Percentiles rank a stretch among this genome's conserved stretches.
Conservation (phyloP, 2,888 invertebrate species). For the Incurvaria masculella region DNA sequence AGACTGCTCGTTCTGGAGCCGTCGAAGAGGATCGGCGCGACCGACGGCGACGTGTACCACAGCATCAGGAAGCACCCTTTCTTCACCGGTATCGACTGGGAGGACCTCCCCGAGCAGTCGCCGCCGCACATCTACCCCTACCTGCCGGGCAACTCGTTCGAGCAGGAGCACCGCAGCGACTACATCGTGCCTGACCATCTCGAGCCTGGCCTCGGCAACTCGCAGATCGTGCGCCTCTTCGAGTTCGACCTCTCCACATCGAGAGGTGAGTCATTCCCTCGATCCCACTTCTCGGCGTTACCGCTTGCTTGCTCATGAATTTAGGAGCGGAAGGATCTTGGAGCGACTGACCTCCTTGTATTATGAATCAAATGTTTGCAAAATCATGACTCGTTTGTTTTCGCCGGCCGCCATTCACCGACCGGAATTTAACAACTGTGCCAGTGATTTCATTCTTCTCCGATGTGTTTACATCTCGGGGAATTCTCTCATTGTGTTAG, state of each 20-base stretch:
- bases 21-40: constrained; percentile 75
- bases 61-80: constrained; percentile 85
- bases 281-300: too few species aligned
- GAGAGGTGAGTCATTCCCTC: constrained; percentile 28
- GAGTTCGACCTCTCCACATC: constrained; percentile 64
- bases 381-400: too few species aligned
- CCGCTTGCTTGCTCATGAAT: too few species aligned
- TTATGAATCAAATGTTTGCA: too few species aligned
- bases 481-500: constrained; percentile 1
- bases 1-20: constrained; percentile 82
- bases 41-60: constrained; percentile 70
- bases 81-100: constrained; percentile 82
- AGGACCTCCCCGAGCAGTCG: constrained; percentile 68
- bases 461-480: too few species aligned
- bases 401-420: too few species aligned
- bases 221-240: constrained; percentile 73
- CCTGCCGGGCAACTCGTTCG: constrained; percentile 67
- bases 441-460: too few species aligned
- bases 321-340: too few species aligned
- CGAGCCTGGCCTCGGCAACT: constrained; percentile 85
- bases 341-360: too few species aligned
- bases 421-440: too few species aligned
- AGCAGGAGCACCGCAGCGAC: constrained; percentile 64
- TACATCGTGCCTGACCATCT: constrained; percentile 72
- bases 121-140: constrained; percentile 84